phyloP scores from a whole-genome alignment of 2,113 vertebrate species.

The Phalacrocorax brasilianus region DNA sequence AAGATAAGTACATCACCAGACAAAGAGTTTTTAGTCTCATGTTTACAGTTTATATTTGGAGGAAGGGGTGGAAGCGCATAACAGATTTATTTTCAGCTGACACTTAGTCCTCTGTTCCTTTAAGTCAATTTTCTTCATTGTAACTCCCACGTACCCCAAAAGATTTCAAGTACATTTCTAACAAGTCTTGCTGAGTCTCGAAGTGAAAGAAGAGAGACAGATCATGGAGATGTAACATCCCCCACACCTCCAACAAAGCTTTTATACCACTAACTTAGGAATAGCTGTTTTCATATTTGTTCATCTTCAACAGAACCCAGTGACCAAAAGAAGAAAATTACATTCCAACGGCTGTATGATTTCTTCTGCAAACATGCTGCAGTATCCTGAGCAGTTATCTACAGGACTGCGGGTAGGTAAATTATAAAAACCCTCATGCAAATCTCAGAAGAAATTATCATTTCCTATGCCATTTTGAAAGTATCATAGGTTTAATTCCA shows the following conservation, averaged over 20 bases:
- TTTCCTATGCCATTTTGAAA: not conserved
- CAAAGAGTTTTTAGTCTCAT: not conserved
- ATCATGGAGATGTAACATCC: not conserved
- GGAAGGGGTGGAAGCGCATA: not conserved
- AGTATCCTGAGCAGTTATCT: not conserved
- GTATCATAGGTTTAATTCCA: not conserved
- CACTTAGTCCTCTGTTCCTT: not conserved
- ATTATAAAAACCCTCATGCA: not conserved
- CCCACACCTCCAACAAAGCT: not conserved
- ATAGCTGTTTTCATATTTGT: not conserved
- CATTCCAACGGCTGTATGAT: not conserved
- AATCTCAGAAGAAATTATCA: not conserved
- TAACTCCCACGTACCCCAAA: not conserved
- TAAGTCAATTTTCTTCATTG: not conserved
- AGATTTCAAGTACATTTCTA: not conserved
- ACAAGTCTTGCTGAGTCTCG: not conserved
- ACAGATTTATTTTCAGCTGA: not conserved
- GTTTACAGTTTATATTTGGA: not conserved
- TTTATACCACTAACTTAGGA: not conserved
- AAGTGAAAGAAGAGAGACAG: not conserved
- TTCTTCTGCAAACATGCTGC: not conserved
- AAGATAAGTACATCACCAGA: not conserved
- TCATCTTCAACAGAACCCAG: not conserved
- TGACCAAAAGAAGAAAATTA: not conserved
- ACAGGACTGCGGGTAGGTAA: not conserved